phyloP scores from a whole-genome alignment of 2,797 vertebrate species.

The Corythornis leucogaster region DNA sequence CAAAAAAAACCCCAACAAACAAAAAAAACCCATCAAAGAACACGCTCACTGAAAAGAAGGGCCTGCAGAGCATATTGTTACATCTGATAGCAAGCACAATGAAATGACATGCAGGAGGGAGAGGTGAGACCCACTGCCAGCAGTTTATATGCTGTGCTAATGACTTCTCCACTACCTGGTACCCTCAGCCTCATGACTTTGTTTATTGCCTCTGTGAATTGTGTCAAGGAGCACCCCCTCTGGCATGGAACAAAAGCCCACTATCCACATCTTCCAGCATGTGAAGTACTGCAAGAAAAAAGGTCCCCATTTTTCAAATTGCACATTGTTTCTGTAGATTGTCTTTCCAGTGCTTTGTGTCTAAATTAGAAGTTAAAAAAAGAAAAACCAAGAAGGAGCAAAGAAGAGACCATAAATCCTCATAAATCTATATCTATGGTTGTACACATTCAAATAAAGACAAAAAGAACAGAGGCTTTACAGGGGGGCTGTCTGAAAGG shows the following conservation, averaged over 20 bases:
- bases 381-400: background rate
- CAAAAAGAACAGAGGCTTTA: background rate
- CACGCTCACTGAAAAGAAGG: background rate
- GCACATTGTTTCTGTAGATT: background rate
- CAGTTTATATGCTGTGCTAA: background rate
- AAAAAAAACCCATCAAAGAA: background rate
- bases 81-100: rapidly evolving
- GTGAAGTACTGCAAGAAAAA: background rate
- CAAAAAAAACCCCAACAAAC: background rate
- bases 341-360: background rate
- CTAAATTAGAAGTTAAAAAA: background rate
- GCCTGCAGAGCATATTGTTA: background rate
- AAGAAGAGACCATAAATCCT: background rate
- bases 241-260: background rate
- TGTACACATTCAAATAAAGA: background rate
- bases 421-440: background rate
- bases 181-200: background rate
- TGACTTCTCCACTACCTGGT: background rate
- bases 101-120: background rate
- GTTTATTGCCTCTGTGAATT: background rate
- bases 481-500: background rate
- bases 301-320: background rate
- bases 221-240: background rate
- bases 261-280: background rate
- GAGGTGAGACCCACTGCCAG: background rate